Evolutionary conservation across 2,888 invertebrate genomes (phyloP), one percentile per base, ranked within the genome.

Genomic region (Endotricha flammealis): DNA sequence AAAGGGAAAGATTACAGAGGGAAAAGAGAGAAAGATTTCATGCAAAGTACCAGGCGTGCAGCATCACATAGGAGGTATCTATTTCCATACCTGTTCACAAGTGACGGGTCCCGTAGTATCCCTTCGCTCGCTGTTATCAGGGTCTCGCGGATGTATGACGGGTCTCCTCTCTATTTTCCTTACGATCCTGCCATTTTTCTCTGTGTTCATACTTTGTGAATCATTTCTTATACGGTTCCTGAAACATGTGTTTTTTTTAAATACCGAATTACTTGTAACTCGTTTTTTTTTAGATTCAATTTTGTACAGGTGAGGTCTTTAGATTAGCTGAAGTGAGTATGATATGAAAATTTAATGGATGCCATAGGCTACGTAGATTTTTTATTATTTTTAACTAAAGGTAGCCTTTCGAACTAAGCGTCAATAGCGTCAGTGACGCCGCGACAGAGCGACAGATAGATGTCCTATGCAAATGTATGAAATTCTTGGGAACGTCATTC

Each of bases 161-260:
- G 74, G 74, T 0, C 80, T 30, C 0, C 77, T 32, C 42, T 80
- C 79, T 0, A 70, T 63, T 5, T 62, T 53, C 0, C 78, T 37
- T 54, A 71, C 55, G 0, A 64, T 46, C 0, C 77, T 55, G 0
- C 73, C 75, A 41, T 54, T 61, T 1, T 58, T 55, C 13, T 66
- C 71, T 0, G 69, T 54, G 48, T 71, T 69, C 62, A 74, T 72
- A 30, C 79, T 81, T 22, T 82, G 82, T 0, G 80, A 80, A 44
- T 82, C 81, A 48, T 81, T 78, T 0, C 74, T 50, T 35, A 81
- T 76, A 1, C 79, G 66, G 23, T 81, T 77, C 0, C 81, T 81
- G 52, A 0, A 13, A 28, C 10, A 10, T 10, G 5, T 2, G n/a
- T n/a, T 10, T 10, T 10, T 10, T 25, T 10, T n/a, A n/a, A n/a